These are phyloP conservation scores for Cantharis nigra DNA, from an alignment of 2,888 invertebrate genomes.

Conservation along the genomic window DNA sequence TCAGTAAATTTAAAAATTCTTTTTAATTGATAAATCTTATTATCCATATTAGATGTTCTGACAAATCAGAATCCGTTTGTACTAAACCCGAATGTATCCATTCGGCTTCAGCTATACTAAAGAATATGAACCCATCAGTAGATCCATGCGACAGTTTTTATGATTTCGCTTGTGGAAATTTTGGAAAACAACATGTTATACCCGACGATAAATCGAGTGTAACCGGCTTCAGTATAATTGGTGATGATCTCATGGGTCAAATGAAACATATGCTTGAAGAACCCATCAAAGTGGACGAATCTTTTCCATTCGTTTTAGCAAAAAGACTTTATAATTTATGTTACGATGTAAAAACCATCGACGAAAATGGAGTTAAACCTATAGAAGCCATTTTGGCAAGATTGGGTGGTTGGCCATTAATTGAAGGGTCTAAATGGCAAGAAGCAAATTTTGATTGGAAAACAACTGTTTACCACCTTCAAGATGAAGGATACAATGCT, in stretches of 20 bases:
- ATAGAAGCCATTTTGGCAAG: slow-evolving; percentile 70
- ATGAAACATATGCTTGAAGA: slow-evolving; percentile 71
- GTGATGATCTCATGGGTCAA: slow-evolving; percentile 74
- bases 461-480: slow-evolving; percentile 79
- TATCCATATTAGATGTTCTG: not conserved
- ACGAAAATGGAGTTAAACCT: slow-evolving; percentile 75
- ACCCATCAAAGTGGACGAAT: slow-evolving; percentile 63
- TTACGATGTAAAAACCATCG: slow-evolving; percentile 84
- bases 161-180: slow-evolving; percentile 77
- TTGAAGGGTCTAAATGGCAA: slow-evolving; percentile 77
- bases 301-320: slow-evolving; percentile 73
- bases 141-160: slow-evolving; percentile 85
- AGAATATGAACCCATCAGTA: slow-evolving; percentile 70
- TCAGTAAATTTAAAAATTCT: no score
- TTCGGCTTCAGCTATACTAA: slow-evolving; percentile 72
- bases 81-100: not conserved
- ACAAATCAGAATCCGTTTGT: not conserved
- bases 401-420: slow-evolving; percentile 93
- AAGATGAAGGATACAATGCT: slow-evolving; percentile 79
- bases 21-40: not conserved
- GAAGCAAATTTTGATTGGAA: slow-evolving; percentile 77
- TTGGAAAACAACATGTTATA: slow-evolving; percentile 71
- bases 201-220: slow-evolving; percentile 82
- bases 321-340: slow-evolving; percentile 87
- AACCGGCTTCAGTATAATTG: slow-evolving; percentile 75